Evolutionary conservation across 2,888 invertebrate species (phyloP), one percentile per base, ranked within the genome.

Genomic region (Syritta pipiens): DNA sequence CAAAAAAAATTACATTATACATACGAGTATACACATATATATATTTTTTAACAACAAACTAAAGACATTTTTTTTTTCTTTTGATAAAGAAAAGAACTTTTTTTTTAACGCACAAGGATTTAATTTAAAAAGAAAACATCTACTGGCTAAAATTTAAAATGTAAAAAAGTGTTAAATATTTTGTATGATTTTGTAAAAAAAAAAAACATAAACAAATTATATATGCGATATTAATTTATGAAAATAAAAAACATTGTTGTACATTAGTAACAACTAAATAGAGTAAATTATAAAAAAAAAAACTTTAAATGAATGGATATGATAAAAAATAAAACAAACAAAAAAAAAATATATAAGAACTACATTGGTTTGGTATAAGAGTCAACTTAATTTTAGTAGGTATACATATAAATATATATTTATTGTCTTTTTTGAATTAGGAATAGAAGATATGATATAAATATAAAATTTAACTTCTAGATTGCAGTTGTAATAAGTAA

Each of bases 151-250:
- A 53, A 75, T 68, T 68, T 26, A 68, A 19, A 40, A 42, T 69
- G 46, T 60, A 72, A 57, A 40, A 53, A 72, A 68, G 60, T 72
- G 65, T 67, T 72, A 55, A 74, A 76, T 62, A 68, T 55, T 62
- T 68, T 76, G 20, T 74, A 79, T 79, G 44, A 79, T 79, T 74
- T 67, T 74, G 79, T 79, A 79, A 68, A 62, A 74, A 44, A 42
- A 28, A 68, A 20, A 14, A 46, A 55, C 19, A 60, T n/a, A 46
- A 24, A 51, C 22, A 4, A 35, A 51, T 59, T 51, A 51, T 28
- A 22, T 19, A 62, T 48, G 48, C 40, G 30, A 53, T 53, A 28
- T 63, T 63, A 5, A 49, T 37, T 32, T 48, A 30, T 32, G 9
- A 24, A 37, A 20, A 44, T 12, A 30, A 32, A 19, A 48, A 28